Percentiles rank a stretch among this genome's conserved stretches.
phyloP scores from a whole-genome alignment of 2,888 invertebrate species.

The Drosophila incognita region DNA sequence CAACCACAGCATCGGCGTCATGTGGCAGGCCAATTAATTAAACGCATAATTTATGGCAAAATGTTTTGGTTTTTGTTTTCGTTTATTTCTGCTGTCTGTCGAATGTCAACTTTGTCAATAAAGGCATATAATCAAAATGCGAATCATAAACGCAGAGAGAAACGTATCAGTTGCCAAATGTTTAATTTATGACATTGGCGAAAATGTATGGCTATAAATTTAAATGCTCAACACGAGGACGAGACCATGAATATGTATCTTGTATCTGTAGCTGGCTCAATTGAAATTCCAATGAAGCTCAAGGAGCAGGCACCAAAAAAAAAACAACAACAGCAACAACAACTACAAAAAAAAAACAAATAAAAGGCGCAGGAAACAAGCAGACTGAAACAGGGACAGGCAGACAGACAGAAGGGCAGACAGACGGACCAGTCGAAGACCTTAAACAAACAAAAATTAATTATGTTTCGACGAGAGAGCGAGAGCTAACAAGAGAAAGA shows the following conservation, averaged over 20 bases:
- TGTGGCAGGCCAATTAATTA: slow-evolving; percentile 82
- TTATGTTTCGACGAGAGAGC: slow-evolving; percentile 71
- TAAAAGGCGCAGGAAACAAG: slow-evolving; percentile 61
- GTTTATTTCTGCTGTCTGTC: neutral
- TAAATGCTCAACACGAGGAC: slow-evolving; percentile 61
- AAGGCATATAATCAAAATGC: slow-evolving; percentile 40
- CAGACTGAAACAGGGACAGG: slow-evolving; percentile 23
- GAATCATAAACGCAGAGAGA: slow-evolving; percentile 47
- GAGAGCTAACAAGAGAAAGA: slow-evolving; percentile 7
- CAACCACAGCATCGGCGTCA: slow-evolving; percentile 40
- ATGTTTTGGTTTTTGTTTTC: slow-evolving; percentile 28
- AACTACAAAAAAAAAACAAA: slow-evolving; percentile 12
- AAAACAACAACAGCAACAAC: slow-evolving; percentile 19
- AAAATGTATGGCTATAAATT: slow-evolving; percentile 75
- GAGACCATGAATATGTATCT: slow-evolving; percentile 75
- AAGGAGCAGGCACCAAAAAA: slow-evolving; percentile 54
- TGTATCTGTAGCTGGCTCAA: slow-evolving; percentile 27
- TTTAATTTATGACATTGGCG: slow-evolving; percentile 77
- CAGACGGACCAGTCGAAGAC: slow-evolving; percentile 61
- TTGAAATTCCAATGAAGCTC: slow-evolving; percentile 77
- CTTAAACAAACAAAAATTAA: slow-evolving; percentile 80
- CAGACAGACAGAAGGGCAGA: slow-evolving; percentile 38
- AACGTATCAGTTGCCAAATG: slow-evolving; percentile 76
- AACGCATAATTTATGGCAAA: slow-evolving; percentile 79
- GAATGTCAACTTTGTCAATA: slow-evolving; percentile 61